Conservation (phyloP, 2,113 vertebrate species). For the Rhabdornis inornatus region DNA sequence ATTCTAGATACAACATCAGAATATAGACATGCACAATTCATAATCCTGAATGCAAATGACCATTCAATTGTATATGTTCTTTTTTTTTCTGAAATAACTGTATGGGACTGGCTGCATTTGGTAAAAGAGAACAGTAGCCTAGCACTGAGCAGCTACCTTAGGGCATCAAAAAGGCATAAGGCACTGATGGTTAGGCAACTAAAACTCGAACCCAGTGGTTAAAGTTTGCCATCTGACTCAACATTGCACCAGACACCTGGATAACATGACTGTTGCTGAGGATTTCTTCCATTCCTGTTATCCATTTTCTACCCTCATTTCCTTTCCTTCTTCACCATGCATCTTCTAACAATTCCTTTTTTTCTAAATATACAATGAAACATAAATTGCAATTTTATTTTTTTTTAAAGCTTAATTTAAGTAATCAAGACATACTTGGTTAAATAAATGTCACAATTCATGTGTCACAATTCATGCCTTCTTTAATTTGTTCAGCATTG, state of each 20-base stretch:
- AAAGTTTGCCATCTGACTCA: not conserved
- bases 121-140: not conserved
- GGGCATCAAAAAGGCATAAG: not conserved
- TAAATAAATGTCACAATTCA: not conserved
- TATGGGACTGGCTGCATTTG: not conserved
- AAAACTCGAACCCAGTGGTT: not conserved
- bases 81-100: not conserved
- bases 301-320: not conserved
- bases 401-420: not conserved
- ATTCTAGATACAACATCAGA: not conserved
- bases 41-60: not conserved
- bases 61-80: not conserved
- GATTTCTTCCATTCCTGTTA: not conserved
- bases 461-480: not conserved
- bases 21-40: not conserved
- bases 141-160: not conserved
- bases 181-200: not conserved
- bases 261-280: not conserved
- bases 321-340: not conserved
- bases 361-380: not conserved
- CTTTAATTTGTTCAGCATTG: not conserved
- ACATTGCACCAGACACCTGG: not conserved
- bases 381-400: not conserved
- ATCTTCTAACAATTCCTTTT: not conserved
- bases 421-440: not conserved